Conservation (phyloP, 2,888 invertebrate genomes). For the Lissocephala sabroskyi region DNA sequence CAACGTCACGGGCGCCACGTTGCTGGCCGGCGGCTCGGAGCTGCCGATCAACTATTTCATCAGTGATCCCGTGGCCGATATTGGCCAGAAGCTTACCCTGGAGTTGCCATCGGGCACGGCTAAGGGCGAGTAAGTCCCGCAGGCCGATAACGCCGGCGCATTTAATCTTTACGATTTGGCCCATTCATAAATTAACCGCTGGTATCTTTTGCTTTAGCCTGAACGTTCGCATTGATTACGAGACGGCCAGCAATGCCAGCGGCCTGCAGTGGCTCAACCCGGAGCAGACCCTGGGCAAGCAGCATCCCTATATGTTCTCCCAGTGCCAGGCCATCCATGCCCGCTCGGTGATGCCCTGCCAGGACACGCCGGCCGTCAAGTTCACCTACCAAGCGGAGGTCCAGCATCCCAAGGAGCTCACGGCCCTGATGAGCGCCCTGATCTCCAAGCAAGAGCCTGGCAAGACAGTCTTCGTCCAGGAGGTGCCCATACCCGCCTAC, state of each 20-base stretch:
- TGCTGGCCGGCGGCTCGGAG: constrained; percentile 67
- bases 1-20: constrained; percentile 77
- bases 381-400: constrained; percentile 85
- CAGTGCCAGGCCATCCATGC: constrained; percentile 93
- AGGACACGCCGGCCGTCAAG: constrained; percentile 93
- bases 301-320: constrained; percentile 88
- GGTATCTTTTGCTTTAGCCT: constrained; percentile 43
- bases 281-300: constrained; percentile 89
- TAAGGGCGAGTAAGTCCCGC: constrained; percentile 73
- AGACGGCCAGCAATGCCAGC: constrained; percentile 83
- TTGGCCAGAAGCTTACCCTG: constrained; percentile 86
- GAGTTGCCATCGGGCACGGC: constrained; percentile 75
- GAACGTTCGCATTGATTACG: constrained; percentile 78
- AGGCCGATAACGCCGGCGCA: constrained; percentile 20
- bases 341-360: constrained; percentile 91
- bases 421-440: constrained; percentile 91
- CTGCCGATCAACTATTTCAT: constrained; percentile 76
- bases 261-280: constrained; percentile 93
- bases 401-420: constrained; percentile 81
- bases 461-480: constrained; percentile 79
- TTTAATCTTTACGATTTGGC: constrained; percentile 36
- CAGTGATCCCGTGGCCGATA: constrained; percentile 77
- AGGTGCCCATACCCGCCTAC: constrained; percentile 90
- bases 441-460: constrained; percentile 72
- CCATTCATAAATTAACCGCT: constrained; percentile 33